A percentile compares a stretch with the other conserved stretches of the same genome.
Evolutionary conservation across 2,797 vertebrate genomes (phyloP).

Genomic region (Pangasius djambal): DNA sequence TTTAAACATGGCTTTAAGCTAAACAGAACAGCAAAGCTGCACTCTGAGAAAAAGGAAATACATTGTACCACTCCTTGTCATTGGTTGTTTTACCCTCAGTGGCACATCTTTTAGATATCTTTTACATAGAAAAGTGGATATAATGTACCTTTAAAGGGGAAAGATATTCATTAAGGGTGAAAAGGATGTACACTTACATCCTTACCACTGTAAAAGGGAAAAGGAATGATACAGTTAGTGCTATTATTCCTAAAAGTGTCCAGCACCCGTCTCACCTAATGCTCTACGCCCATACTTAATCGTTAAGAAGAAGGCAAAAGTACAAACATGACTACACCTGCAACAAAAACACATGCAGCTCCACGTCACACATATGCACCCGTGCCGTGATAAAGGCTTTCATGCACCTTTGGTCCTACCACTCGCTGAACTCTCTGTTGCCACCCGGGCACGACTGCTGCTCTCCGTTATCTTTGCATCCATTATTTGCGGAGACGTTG

Average conservation of each 20-base stretch:
- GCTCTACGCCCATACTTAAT: not conserved
- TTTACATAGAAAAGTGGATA: not conserved
- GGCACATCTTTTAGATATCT: not conserved
- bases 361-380: not conserved
- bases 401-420: conserved; percentile 82
- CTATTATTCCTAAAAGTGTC: not conserved
- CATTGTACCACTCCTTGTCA: not conserved
- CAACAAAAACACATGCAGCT: conserved; percentile 1
- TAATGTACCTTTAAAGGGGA: not conserved
- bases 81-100: not conserved
- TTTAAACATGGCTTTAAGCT: not conserved
- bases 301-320: conserved; percentile 68
- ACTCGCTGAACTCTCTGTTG: conserved; percentile 80
- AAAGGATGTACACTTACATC: not conserved
- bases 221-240: not conserved
- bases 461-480: conserved; percentile 80
- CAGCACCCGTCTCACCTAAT: not conserved
- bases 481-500: conserved; percentile 68
- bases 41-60: not conserved
- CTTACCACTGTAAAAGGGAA: too few relatives aligned
- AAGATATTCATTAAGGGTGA: not conserved
- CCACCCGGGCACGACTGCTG: conserved; percentile 84
- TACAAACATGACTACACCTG: conserved; percentile 53
- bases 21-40: not conserved
- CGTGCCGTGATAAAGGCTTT: not conserved